Percentiles rank a stretch among this genome's conserved stretches.
phyloP scores from a whole-genome alignment of 2,888 invertebrate genomes.

The Phyllotreta cruciferae region DNA sequence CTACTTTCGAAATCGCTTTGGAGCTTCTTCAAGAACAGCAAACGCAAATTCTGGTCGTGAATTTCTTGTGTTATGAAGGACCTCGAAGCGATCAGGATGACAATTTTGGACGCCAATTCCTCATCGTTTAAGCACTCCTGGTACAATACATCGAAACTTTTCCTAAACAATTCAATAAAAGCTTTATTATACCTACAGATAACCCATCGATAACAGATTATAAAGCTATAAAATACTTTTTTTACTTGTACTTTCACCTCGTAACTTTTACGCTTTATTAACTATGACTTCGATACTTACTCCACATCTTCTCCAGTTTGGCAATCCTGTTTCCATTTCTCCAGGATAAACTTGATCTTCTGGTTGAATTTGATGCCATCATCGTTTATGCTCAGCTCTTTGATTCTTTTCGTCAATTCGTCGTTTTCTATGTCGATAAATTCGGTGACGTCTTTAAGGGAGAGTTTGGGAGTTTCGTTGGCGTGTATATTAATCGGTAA shows the following conservation, averaged over 20 bases:
- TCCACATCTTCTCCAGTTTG: constrained; percentile 49
- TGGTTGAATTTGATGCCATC: constrained; percentile 58
- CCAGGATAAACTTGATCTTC: constrained; percentile 54
- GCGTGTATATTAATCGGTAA: constrained; percentile 23
- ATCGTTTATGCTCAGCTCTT: constrained; percentile 52
- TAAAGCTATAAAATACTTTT: too few species aligned
- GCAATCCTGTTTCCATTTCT: constrained; percentile 52
- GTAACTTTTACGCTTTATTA: too few species aligned
- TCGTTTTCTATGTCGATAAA: constrained; percentile 40
- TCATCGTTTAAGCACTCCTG: constrained; percentile 51
- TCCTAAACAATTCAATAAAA: constrained; percentile 43
- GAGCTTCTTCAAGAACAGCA: constrained; percentile 51
- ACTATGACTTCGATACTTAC: constrained; percentile 46
- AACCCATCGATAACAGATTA: too few species aligned
- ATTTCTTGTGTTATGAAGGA: constrained; percentile 50
- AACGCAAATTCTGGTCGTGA: constrained; percentile 45
- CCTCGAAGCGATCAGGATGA: constrained; percentile 53
- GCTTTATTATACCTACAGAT: too few species aligned
- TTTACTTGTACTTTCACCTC: too few species aligned
- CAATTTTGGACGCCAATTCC: constrained; percentile 53
- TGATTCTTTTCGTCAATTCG: constrained; percentile 49
- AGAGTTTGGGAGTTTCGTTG: constrained; percentile 14
- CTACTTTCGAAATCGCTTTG: constrained; percentile 55
- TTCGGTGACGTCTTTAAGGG: constrained; percentile 25
- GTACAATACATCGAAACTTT: constrained; percentile 53